These are phyloP conservation scores for Acrocera orbiculus DNA, from an alignment of 2,888 invertebrate species.

Conservation along the genomic window DNA sequence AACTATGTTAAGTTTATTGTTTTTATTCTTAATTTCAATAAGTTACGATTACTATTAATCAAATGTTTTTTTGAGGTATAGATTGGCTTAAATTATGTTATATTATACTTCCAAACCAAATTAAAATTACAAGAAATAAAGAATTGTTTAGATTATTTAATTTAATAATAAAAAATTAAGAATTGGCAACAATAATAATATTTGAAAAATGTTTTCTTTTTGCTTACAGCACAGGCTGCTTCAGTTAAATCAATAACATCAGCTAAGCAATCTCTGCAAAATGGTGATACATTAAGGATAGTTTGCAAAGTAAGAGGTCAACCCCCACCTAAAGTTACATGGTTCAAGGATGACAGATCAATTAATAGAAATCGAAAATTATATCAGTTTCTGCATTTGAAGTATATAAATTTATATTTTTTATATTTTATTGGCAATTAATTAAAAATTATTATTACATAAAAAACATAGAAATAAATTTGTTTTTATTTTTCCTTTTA, in stretches of 20 bases:
- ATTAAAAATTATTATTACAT: neutral
- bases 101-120: too few species aligned
- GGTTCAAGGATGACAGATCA: slow-evolving; percentile 58
- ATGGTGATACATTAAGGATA: slow-evolving; percentile 42
- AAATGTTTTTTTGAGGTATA: too few species aligned
- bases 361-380: slow-evolving; percentile 30
- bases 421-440: neutral
- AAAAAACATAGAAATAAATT: neutral
- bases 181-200: too few species aligned
- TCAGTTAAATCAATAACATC: slow-evolving; percentile 27
- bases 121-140: too few species aligned
- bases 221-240: slow-evolving; percentile 33
- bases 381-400: slow-evolving; percentile 29
- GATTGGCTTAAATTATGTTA: too few species aligned
- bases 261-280: slow-evolving; percentile 17
- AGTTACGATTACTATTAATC: too few species aligned
- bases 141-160: too few species aligned
- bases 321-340: slow-evolving; percentile 65
- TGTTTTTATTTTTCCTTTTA: slow-evolving; percentile 2
- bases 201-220: slow-evolving; percentile 8
- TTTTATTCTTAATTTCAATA: too few species aligned
- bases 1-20: too few species aligned
- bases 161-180: too few species aligned
- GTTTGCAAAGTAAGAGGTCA: slow-evolving; percentile 58
- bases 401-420: slow-evolving; percentile 19